Evolutionary conservation across 1,140 invertebrate genomes (phyloP).

Genomic region (Drosophila willistoni): DNA sequence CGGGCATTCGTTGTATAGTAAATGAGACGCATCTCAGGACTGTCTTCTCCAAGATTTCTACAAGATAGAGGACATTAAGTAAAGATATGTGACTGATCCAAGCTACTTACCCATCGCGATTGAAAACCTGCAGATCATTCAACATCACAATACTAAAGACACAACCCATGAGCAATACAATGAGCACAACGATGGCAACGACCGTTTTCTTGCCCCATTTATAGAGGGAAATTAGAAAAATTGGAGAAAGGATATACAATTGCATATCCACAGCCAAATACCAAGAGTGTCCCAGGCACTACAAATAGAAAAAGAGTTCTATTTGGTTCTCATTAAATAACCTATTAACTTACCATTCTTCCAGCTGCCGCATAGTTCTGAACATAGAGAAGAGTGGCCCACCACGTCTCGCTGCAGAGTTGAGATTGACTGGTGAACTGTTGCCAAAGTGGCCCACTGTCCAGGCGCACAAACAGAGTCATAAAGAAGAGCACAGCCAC

Average conservation of each 20-base stretch:
- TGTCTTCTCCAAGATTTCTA: constrained; percentile 64
- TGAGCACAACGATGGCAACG: constrained; percentile 46
- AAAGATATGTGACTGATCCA: neutral
- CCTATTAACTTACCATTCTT: constrained; percentile 55
- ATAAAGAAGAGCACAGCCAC: constrained; percentile 69
- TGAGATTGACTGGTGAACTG: constrained; percentile 49
- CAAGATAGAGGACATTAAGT: neutral
- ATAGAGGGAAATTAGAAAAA: constrained; percentile 89
- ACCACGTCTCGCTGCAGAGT: constrained; percentile 70
- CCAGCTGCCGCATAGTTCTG: constrained; percentile 76
- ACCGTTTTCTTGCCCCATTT: constrained; percentile 83
- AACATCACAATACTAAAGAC: constrained; percentile 67
- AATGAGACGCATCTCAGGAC: constrained; percentile 57
- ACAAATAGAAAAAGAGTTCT: neutral
- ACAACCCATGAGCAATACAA: constrained; percentile 56
- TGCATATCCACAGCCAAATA: constrained; percentile 95
- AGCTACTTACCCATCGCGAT: constrained; percentile 45
- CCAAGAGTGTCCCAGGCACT: constrained; percentile 91
- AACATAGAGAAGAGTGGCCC: constrained; percentile 75
- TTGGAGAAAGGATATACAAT: constrained; percentile 90
- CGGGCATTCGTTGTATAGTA: constrained; percentile 75
- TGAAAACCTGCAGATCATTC: constrained; percentile 57
- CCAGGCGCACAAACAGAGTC: constrained; percentile 61
- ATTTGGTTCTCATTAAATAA: neutral
- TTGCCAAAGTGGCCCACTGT: constrained; percentile 71